Evolutionary conservation across 2,888 invertebrate species (phyloP), one percentile per base, ranked within the genome.

Genomic region (Eledone cirrhosa): DNA sequence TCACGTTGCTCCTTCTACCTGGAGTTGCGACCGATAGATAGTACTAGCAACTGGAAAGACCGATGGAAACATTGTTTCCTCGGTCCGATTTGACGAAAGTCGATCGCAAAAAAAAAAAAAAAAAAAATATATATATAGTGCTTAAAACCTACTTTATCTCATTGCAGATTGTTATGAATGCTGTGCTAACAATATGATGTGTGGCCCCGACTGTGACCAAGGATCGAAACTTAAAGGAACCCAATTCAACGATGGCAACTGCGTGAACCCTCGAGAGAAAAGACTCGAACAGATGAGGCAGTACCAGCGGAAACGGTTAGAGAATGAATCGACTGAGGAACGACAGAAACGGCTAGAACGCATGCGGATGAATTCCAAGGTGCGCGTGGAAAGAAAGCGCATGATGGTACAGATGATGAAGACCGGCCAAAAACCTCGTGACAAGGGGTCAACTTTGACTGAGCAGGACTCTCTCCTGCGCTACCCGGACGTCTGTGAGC

Each of bases 261-360:
- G 72, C 33, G 31, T 41, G 13, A 72, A 41, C 22, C 72, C 31
- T 31, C 72, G 72, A n/a, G 33, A 72, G 8, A 72, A 72, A 72
- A 22, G 72, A 41, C n/a, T 72, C 31, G 72, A 72, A n/a, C 72
- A 72, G 22, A 72, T 72, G 72, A 29, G 72, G 22, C 72, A 72
- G 22, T 72, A 72, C 41, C 72, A 72, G 19, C 33, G 72, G 11
- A 29, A 31, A 0, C 33, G 72, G 4, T 19, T 72, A 19, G 72
- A 72, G 24, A 33, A 4, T 11, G 72, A 72, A 22, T 41, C 72
- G 3, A 29, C 33, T n/a, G 72, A 72, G 0, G 72, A 72, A 13
- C 72, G 72, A 1, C 72, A 19, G 33, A 72, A 72, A 41, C 72
- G 72, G 41, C 31, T 72, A 31, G n/a, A 33, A 41, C 72, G 72